Evolutionary conservation across 1,140 invertebrate species (phyloP).

Genomic region (Daktulosphaira vitifoliae): DNA sequence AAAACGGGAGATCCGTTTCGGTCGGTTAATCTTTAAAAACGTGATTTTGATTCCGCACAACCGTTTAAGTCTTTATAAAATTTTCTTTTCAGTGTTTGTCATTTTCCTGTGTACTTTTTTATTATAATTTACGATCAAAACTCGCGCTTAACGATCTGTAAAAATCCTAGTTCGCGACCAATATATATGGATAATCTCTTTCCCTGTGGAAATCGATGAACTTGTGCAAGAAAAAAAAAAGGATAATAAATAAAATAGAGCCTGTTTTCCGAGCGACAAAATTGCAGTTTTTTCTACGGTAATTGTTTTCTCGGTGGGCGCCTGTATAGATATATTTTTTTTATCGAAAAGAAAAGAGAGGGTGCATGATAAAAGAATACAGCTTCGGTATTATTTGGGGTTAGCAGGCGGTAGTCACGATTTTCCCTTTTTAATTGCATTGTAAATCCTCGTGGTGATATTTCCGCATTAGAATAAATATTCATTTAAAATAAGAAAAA

Average conservation of each 20-base stretch:
- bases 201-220: conserved; percentile 24
- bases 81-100: conserved; percentile 4
- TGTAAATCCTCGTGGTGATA: conserved; percentile 2
- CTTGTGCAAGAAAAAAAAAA: not conserved
- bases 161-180: conserved; percentile 13
- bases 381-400: too few relatives aligned
- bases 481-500: too few relatives aligned
- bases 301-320: conserved; percentile 16
- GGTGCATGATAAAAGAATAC: too few relatives aligned
- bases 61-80: too few relatives aligned
- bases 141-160: conserved; percentile 31
- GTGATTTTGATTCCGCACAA: not conserved
- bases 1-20: conserved; percentile 5
- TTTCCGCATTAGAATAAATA: too few relatives aligned
- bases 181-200: conserved; percentile 28
- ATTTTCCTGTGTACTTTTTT: not conserved
- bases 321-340: not conserved
- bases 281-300: conserved; percentile 8
- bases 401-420: conserved; percentile 10
- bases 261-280: conserved; percentile 28
- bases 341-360: too few relatives aligned
- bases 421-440: conserved; percentile 26
- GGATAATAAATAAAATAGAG: conserved; percentile 4
- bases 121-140: conserved; percentile 10
- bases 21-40: not conserved